A percentile compares a stretch with the other conserved stretches of the same genome.
phyloP scores from a whole-genome alignment of 2,797 vertebrate species.

The Dendrocincla fuliginosa region DNA sequence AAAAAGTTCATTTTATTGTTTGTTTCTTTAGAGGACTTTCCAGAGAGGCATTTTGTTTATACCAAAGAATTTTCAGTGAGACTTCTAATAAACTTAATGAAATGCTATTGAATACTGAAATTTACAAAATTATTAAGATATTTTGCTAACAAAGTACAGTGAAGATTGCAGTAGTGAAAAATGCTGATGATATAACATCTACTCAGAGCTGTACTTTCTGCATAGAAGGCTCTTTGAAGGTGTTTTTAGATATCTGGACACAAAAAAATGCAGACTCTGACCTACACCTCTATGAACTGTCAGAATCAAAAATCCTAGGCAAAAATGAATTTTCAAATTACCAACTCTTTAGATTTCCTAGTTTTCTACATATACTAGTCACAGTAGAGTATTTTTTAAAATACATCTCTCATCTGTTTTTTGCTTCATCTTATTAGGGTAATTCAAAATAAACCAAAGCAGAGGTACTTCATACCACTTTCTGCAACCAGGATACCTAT shows the following conservation, averaged over 20 bases:
- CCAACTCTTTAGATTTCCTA: neutral
- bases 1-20: neutral
- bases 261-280: neutral
- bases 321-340: neutral
- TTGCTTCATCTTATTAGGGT: neutral
- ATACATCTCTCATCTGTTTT: neutral
- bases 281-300: neutral
- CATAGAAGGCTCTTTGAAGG: neutral
- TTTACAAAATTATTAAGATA: neutral
- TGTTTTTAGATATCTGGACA: neutral
- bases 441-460: neutral
- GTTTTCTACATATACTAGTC: neutral
- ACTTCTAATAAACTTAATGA: neutral
- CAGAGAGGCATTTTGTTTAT: neutral
- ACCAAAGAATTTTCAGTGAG: neutral
- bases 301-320: neutral
- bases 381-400: neutral
- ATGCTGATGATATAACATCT: neutral
- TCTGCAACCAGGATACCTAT: neutral
- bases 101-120: neutral
- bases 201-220: neutral
- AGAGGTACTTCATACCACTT: neutral
- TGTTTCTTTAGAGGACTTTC: neutral
- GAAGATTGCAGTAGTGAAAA: neutral
- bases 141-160: neutral